These are phyloP conservation scores for Dufourea novaeangliae DNA, from an alignment of 1,140 invertebrate genomes.

Conservation along the genomic window DNA sequence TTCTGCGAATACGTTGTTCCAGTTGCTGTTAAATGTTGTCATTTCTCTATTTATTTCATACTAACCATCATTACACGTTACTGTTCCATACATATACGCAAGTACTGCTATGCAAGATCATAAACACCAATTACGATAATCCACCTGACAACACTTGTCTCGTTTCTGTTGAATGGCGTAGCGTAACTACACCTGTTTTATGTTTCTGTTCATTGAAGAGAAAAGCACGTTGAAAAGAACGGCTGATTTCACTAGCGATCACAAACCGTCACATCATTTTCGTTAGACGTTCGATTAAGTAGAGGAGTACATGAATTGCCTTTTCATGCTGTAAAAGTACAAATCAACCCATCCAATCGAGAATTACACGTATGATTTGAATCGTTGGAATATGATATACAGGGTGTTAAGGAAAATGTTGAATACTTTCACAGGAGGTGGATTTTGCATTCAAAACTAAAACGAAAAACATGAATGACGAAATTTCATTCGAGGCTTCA, in stretches of 20 bases:
- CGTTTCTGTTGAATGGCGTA: constrained; percentile 48
- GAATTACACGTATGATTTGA: background rate
- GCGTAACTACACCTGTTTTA: constrained; percentile 19
- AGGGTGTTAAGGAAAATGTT: no score
- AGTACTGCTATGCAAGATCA: constrained; percentile 56
- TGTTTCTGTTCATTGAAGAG: background rate
- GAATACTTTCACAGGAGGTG: no score
- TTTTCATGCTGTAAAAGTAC: background rate
- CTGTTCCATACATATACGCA: constrained; percentile 30
- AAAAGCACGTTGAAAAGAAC: constrained; percentile 9
- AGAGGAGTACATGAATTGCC: background rate
- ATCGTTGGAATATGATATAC: no score
- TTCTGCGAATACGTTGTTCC: constrained; percentile 44
- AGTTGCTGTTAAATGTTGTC: constrained; percentile 53
- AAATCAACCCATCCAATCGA: background rate
- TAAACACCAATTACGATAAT: constrained; percentile 48
- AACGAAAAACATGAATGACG: no score
- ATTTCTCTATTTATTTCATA: constrained; percentile 28
- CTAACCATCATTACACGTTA: constrained; percentile 45
- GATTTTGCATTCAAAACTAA: no score
- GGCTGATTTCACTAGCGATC: background rate
- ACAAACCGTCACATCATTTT: constrained; percentile 1
- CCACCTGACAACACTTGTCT: constrained; percentile 29
- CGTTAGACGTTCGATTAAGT: background rate
- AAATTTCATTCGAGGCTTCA: no score